phyloP scores from a whole-genome alignment of 2,113 vertebrate species.

The Triplophysa rosa region DNA sequence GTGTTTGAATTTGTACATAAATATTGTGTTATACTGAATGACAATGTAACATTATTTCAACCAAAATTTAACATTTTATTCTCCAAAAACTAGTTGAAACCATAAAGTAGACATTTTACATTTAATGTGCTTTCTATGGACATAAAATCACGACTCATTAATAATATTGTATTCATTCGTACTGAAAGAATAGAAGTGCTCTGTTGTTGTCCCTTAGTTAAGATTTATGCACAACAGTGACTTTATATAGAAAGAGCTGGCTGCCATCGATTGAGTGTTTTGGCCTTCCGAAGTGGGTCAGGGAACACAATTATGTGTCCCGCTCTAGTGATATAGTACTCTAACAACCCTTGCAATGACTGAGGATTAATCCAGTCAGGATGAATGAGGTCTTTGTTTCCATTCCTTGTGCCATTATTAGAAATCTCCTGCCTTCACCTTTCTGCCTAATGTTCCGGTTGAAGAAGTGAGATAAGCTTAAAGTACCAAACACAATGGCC shows the following conservation, averaged over 20 bases:
- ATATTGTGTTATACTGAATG: too few relatives aligned
- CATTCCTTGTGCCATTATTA: slow-evolving; percentile 31
- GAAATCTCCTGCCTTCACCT: slow-evolving; percentile 28
- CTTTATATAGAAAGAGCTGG: neutral
- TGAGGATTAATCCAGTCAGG: slow-evolving; percentile 6
- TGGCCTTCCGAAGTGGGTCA: slow-evolving; percentile 5
- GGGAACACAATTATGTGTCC: slow-evolving; percentile 10
- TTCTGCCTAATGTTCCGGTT: slow-evolving; percentile 17
- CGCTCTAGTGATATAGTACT: neutral
- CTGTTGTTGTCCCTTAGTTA: neutral
- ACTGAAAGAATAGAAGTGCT: neutral
- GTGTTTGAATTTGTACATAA: too few relatives aligned
- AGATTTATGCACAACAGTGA: neutral
- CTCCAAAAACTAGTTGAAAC: too few relatives aligned
- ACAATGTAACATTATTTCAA: too few relatives aligned
- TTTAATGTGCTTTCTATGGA: too few relatives aligned
- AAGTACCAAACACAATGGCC: slow-evolving; percentile 21
- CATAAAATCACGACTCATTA: too few relatives aligned
- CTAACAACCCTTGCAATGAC: neutral
- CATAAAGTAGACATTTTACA: too few relatives aligned
- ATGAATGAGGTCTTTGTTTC: slow-evolving; percentile 43
- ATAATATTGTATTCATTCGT: too few relatives aligned
- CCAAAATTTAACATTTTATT: too few relatives aligned
- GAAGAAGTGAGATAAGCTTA: slow-evolving; percentile 23
- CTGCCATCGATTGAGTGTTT: neutral